Base-by-base conservation (phyloP, 2,888 invertebrate genomes). In the Achlya flavicornis region DNA sequence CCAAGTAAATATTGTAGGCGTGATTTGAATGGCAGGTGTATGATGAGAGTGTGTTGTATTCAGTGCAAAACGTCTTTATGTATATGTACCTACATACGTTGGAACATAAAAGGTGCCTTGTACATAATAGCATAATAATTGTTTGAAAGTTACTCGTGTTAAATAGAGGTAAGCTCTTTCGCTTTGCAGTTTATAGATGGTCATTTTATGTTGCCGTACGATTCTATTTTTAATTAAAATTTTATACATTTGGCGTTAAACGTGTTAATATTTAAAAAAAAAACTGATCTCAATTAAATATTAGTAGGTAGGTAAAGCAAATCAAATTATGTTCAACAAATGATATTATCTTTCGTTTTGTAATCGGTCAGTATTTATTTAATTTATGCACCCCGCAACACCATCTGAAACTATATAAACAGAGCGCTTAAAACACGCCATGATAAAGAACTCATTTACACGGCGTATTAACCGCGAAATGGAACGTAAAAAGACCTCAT, bases 401-500 rank as follows among this genome's bases (percentile, higher is more conserved):
- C 80, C 78, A 78, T 73, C 75, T 70, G 75, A 78, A 85, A 89
- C 87, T 87, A 88, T 81, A 88, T 85, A 90, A 90, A 91, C 87
- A 88, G 77, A 79, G 77, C 83, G 81, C 83, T 89, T 86, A 87
- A 90, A 91, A 88, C 87, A 85, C 83, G 84, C 81, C 77, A 75
- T 83, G 89, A 91, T 92, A 93, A 92, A 92, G 91, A 90, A 93
- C 92, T 91, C 88, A 93, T 93, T 93, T 93, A 90, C 86, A 92
- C 92, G 93, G 81, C 78, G 81, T 86, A 87, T 93, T 93, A 93
- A 87, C 89, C 87, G 82, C 88, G 87, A 89, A 92, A 93, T 91
- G 87, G 84, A 80, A 87, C 86, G 88, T 81, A 86, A 88, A 91
- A 88, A 87, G 83, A 81, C 81, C 81, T 78, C 80, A 76, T 76